Evolutionary conservation across 2,113 vertebrate species (phyloP), one percentile per base, ranked within the genome.

Genomic region (Eulacestoma nigropectus): DNA sequence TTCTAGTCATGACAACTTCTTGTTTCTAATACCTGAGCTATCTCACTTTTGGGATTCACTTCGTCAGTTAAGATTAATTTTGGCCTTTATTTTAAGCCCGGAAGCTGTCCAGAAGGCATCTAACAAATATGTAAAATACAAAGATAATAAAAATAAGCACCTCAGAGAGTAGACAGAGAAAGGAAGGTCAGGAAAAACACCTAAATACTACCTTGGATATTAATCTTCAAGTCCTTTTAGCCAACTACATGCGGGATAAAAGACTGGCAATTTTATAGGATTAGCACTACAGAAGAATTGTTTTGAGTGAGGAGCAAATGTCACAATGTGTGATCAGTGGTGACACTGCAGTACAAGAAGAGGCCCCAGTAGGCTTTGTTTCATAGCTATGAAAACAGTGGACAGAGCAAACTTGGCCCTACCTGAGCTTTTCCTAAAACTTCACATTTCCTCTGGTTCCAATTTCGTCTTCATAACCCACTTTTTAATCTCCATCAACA

Each of bases 391-490:
- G 56, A 74, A 74, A 68, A 90, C 60, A 92, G 75, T 11, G 63
- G 23, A 79, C 17, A 55, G 63, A 64, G 30, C 26, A 96, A 92
- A 95, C 47, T 67, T 84, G 64, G 84, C 76, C 68, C 76, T 52
- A 95, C 96, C 93, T 96, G 93, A 92, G 73, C 57, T 77, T 85
- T 91, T 90, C 77, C 87, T 90, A 91, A 97, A 93, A 83, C 56
- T 41, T 84, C 55, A 95, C 64, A 53, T 95, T 93, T 96, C 93
- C 90, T 95, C 85, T 94, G 89, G 94, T 97, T 97, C 87, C 41
- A 90, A n/a, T 89, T 95, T 76, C 75, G 76, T 60, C 90, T 94
- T 94, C 53, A 42, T 52, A 95, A 91, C 44, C 57, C 80, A n/a
- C 44, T 84, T 95, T 96, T 87, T 96, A 97, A 98, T 88, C 85